Base-by-base conservation (phyloP, 2,888 invertebrate genomes). In the Dromius quadrimaculatus region DNA sequence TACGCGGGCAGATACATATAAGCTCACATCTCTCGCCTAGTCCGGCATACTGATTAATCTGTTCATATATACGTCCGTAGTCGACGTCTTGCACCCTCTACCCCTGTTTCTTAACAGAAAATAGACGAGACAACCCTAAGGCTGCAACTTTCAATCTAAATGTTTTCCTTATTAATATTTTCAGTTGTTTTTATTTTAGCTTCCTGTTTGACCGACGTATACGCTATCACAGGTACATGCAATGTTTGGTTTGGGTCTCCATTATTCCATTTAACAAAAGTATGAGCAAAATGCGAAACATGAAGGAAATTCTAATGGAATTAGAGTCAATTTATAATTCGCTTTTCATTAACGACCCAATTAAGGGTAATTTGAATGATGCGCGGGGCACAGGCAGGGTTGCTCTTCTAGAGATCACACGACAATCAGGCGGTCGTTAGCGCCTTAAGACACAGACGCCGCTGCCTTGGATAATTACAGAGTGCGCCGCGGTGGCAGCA, bases 21-120 rank as follows among this genome's bases (percentile, higher is more conserved):
- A 71, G 71, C 68, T 71, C 62, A 28, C 57, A 20, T 72, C 59
- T 80, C 80, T 79, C 77, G 76, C 76, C 77, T 74, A 75, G 78
- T 76, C 76, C 78, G 79, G 81, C 81, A 81, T 81, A 81, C 81
- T 81, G 81, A 81, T 81, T 81, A 81, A 81, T 81, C 80, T 62
- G 61, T 70, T 62, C 69, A 13, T 57, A 68, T 68, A 68, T 68
- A 68, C 54, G 19, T 36, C 15, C 6, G 41, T 11, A 41, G 41
- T n/a, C 41, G 19, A 9, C 61, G 22, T 41, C 47, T 8, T 1
- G 23, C 47, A 15, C n/a, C 19, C 3, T 9, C n/a, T 36, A 38
- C 19, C 36, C 59, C 36, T 17, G 19, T n/a, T 11, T 15, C 34
- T 32, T 34, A 9, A 8, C 32, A 32, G 36, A 20, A 20, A 23